These are phyloP conservation scores for Syngnathus typhle DNA, from an alignment of 2,113 vertebrate genomes.

Conservation along the genomic window DNA sequence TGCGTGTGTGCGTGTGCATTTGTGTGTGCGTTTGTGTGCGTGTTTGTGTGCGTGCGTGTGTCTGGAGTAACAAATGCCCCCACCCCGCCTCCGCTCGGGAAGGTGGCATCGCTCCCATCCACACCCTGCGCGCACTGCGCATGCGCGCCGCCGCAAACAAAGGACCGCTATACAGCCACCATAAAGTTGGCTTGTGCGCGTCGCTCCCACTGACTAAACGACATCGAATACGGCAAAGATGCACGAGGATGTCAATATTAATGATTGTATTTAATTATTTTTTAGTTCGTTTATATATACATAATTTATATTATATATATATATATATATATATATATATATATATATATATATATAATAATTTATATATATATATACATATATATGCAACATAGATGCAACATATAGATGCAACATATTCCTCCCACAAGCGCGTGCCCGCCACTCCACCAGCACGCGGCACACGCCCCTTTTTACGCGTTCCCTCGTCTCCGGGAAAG, in stretches of 20 bases:
- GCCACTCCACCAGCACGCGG: slow-evolving; percentile 28
- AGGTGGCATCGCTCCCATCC: slow-evolving; percentile 62
- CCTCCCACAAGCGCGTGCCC: slow-evolving; percentile 22
- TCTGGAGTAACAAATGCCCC: neutral
- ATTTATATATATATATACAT: neutral
- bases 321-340: neutral
- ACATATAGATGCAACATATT: neutral
- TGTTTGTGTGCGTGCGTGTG: neutral
- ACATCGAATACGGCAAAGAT: neutral
- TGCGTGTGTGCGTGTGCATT: no score
- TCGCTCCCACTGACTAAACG: neutral
- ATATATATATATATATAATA: no score
- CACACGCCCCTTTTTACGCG: slow-evolving; percentile 62
- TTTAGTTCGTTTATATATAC: neutral
- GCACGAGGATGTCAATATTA: neutral
- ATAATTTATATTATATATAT: neutral
- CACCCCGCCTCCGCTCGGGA: slow-evolving; percentile 37
- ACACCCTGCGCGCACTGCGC: slow-evolving; percentile 72
- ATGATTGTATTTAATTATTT: neutral
- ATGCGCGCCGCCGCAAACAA: slow-evolving; percentile 71
- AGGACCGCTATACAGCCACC: slow-evolving; percentile 44
- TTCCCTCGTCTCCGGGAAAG: slow-evolving; percentile 5
- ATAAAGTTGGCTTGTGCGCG: slow-evolving; percentile 36
- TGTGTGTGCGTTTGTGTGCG: neutral
- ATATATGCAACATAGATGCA: no score